Evolutionary conservation across 2,888 invertebrate genomes (phyloP).

Genomic region (Fragum sueziense): DNA sequence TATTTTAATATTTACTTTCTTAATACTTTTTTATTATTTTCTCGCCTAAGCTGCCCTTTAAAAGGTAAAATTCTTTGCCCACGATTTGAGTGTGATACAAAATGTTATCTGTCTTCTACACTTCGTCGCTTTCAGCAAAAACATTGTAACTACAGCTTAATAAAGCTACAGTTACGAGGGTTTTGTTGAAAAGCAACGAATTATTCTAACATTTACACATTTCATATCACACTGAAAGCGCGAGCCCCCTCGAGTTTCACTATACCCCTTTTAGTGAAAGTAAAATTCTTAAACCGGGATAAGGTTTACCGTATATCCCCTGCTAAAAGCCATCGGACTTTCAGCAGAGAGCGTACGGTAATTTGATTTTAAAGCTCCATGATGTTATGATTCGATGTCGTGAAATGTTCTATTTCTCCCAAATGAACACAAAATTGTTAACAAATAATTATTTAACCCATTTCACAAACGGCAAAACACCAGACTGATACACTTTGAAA

Average conservation of each 20-base stretch:
- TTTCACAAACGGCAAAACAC: too few species aligned
- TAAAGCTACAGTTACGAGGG: too few species aligned
- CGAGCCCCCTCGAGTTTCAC: not conserved
- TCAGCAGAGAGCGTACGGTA: not conserved
- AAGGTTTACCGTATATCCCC: constrained; percentile 1
- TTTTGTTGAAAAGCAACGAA: too few species aligned
- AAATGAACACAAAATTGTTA: constrained; percentile 10
- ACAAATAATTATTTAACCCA: too few species aligned
- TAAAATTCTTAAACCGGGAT: constrained; percentile 9
- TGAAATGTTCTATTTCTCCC: not conserved
- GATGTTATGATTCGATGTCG: constrained; percentile 10
- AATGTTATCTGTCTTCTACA: too few species aligned
- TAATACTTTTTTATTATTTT: not conserved
- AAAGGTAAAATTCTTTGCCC: not conserved
- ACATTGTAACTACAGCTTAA: not conserved
- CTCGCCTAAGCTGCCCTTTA: not conserved
- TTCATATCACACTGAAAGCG: not conserved
- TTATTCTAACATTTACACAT: too few species aligned
- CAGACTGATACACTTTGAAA: too few species aligned
- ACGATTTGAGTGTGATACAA: not conserved
- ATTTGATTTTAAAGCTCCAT: constrained; percentile 19
- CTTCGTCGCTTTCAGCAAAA: not conserved
- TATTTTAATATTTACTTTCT: not conserved
- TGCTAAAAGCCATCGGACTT: not conserved
- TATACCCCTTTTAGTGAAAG: constrained; percentile 5